These are phyloP conservation scores for Hylia prasina DNA, from an alignment of 2,113 vertebrate species.

Conservation along the genomic window DNA sequence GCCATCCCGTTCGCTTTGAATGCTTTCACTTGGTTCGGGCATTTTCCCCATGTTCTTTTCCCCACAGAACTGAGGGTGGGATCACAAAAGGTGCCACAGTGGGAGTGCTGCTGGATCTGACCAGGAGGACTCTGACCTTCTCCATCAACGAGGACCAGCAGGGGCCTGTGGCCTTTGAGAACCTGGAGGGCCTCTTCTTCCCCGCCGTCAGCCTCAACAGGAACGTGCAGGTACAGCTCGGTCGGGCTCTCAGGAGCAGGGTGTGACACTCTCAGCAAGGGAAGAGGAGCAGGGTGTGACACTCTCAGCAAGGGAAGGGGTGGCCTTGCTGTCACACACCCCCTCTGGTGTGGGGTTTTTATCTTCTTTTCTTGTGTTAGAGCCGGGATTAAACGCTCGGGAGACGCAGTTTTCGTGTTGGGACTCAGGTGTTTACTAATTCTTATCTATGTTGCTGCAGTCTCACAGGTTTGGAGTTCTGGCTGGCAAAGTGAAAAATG, in stretches of 20 bases:
- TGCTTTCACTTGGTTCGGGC: not conserved
- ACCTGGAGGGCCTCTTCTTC: slow-evolving; percentile 90
- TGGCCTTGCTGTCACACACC: not conserved
- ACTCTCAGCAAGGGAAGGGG: accelerated
- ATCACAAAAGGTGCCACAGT: slow-evolving; percentile 90
- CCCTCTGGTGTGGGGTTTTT: not conserved
- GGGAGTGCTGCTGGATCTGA: slow-evolving; percentile 90
- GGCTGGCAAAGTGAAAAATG: not conserved
- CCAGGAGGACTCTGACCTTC: slow-evolving; percentile 88
- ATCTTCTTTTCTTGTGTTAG: not conserved
- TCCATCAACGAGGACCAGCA: slow-evolving; percentile 99
- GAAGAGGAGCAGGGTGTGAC: not conserved
- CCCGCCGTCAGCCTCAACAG: slow-evolving; percentile 96
- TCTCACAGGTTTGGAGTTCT: not conserved
- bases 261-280: accelerated
- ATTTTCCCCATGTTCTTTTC: not conserved
- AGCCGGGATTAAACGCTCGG: not conserved
- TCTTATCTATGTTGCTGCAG: not conserved
- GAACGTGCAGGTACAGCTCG: slow-evolving; percentile 87
- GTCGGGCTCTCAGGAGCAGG: not conserved
- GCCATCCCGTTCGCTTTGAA: not conserved
- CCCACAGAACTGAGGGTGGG: slow-evolving; percentile 89
- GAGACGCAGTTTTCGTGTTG: not conserved
- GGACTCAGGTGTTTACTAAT: not conserved
- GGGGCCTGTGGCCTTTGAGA: slow-evolving; percentile 93